phyloP scores from a whole-genome alignment of 2,113 vertebrate genomes.

The Capreolus pygargus region DNA sequence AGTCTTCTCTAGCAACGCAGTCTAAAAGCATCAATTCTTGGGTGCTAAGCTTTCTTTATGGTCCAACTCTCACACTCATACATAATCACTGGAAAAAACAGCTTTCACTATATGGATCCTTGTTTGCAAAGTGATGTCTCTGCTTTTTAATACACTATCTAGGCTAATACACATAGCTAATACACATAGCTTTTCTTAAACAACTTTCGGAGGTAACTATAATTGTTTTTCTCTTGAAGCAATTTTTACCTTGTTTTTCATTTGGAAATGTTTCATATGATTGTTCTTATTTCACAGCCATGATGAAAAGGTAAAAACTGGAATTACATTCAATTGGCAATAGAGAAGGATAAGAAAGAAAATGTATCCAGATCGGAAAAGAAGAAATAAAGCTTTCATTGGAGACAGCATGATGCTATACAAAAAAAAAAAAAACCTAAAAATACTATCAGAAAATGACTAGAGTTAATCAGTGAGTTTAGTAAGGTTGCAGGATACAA shows the following conservation, averaged over 20 bases:
- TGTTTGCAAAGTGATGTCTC: background rate
- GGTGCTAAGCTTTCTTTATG: background rate
- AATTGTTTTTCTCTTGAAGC: background rate
- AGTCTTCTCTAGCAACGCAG: background rate
- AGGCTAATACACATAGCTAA: no score
- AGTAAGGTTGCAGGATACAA: background rate
- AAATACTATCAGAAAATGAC: background rate
- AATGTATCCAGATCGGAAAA: background rate
- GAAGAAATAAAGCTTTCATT: background rate
- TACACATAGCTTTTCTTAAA: background rate
- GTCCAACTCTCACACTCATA: background rate
- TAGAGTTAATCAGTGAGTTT: background rate
- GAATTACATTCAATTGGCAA: background rate
- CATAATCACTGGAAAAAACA: background rate
- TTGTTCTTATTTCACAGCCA: background rate
- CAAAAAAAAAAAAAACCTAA: background rate
- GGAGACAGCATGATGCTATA: background rate
- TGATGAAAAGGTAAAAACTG: background rate
- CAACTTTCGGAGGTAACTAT: background rate
- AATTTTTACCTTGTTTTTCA: background rate
- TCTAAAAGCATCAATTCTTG: background rate
- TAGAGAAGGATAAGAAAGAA: background rate
- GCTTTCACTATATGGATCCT: background rate
- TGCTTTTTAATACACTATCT: background rate
- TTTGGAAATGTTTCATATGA: background rate